phyloP scores from a whole-genome alignment of 2,113 vertebrate species.

The Plectropomus leopardus region DNA sequence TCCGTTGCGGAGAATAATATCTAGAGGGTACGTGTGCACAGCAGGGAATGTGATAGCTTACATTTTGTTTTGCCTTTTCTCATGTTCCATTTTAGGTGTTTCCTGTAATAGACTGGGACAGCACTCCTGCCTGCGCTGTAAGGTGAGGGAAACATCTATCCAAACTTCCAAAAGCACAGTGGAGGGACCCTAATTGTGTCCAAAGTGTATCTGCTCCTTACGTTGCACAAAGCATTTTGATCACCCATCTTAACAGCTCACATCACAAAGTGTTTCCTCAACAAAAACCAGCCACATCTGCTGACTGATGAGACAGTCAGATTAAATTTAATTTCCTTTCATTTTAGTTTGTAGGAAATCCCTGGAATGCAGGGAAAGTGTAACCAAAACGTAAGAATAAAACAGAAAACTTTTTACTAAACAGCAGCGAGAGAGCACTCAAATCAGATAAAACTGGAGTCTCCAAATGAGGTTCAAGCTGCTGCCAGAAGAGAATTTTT shows the following conservation, averaged over 20 bases:
- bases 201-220: too few species aligned
- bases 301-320: background rate
- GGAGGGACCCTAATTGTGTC: background rate
- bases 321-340: background rate
- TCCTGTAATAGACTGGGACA: constrained; percentile 98
- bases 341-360: background rate
- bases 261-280: background rate
- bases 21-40: background rate
- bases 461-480: background rate
- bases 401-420: background rate
- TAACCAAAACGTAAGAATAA: background rate
- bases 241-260: background rate
- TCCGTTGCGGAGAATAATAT: background rate
- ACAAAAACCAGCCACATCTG: background rate
- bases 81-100: constrained; percentile 84
- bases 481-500: background rate
- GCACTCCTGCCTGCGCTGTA: constrained; percentile 97
- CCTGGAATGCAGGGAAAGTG: background rate
- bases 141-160: constrained; percentile 84
- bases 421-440: background rate
- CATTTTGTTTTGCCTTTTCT: background rate
- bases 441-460: background rate
- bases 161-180: background rate
- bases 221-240: background rate
- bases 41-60: background rate